Base-by-base conservation (phyloP, 2,888 invertebrate species). In the Leptarthrus brevirostris region DNA sequence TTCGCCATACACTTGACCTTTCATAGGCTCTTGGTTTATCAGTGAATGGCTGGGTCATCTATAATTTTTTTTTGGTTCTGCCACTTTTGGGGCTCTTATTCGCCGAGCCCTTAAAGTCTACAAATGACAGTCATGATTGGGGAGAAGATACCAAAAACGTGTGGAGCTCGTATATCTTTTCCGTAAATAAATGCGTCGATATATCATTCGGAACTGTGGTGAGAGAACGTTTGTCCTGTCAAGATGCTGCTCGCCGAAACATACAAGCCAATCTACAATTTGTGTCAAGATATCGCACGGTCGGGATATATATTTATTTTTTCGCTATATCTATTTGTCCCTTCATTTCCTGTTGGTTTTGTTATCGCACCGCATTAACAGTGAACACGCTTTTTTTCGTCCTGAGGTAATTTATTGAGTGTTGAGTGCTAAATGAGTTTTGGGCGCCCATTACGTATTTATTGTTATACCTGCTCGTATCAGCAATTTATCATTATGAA, bases 121-220 rank as follows among this genome's bases (percentile, higher is more conserved):
- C 69, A 69, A 69, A 69, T 49, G 69, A 69, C 69, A 69, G 69
- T 69, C 69, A 34, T 69, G 69, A 69, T 69, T 34, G 52, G 52
- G 18, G 26, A 30, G 52, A 69, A 64, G 69, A 69, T 69, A 52
- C 52, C 52, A n/a, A 5, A 34, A 18, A 24, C 34, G 69, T 49
- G 52, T 22, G 52, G 34, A 24, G 47, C 24, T 24, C 69, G 52
- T 69, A 34, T 69, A 69, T 69, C 69, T 69, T 52, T 69, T 20
- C 36, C 34, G 20, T 69, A 52, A 69, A 52, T 69, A 69, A 69
- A 69, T 34, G 69, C 69, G 30, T 36, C 49, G 22, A 69, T 69
- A 52, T 69, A 69, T 69, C 69, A 69, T 34, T 52, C 18, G 18
- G 49, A 1, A 49, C 22, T 10, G 12, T 12, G 47, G 44, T 2